Evolutionary conservation across 2,888 invertebrate species (phyloP).

Genomic region (Pseudococcus longispinus): DNA sequence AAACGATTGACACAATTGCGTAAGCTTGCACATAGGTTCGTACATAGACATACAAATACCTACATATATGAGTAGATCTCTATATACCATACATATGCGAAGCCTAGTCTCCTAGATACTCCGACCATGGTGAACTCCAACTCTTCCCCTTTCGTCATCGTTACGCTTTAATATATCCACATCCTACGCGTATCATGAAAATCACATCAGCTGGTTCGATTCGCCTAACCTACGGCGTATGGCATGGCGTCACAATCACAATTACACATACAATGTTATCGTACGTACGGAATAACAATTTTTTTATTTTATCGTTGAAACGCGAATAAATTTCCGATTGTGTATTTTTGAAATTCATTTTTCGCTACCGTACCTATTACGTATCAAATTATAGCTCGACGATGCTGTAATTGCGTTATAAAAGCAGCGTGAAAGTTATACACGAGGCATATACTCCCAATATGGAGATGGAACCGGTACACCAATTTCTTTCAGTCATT

Average conservation of each 20-base stretch:
- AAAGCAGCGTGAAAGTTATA: neutral
- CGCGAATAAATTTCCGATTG: neutral
- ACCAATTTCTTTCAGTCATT: neutral
- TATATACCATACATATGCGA: neutral
- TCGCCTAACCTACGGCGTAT: neutral
- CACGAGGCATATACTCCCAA: neutral
- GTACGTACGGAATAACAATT: neutral
- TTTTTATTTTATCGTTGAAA: neutral
- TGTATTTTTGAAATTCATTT: neutral
- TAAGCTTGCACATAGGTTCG: neutral
- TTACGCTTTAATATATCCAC: conserved; percentile 15
- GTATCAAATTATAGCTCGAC: neutral
- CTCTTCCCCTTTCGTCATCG: conserved; percentile 8
- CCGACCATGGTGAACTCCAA: neutral
- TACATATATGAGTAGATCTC: neutral
- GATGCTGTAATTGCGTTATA: neutral
- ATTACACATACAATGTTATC: neutral
- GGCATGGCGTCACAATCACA: neutral
- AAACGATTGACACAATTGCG: conserved; percentile 7
- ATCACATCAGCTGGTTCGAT: neutral
- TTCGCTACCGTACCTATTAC: neutral
- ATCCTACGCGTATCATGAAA: neutral
- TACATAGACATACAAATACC: neutral
- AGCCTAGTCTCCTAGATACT: neutral
- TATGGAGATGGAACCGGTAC: neutral